Evolutionary conservation across 1,140 invertebrate genomes (phyloP).

Genomic region (Sinella curviseta): DNA sequence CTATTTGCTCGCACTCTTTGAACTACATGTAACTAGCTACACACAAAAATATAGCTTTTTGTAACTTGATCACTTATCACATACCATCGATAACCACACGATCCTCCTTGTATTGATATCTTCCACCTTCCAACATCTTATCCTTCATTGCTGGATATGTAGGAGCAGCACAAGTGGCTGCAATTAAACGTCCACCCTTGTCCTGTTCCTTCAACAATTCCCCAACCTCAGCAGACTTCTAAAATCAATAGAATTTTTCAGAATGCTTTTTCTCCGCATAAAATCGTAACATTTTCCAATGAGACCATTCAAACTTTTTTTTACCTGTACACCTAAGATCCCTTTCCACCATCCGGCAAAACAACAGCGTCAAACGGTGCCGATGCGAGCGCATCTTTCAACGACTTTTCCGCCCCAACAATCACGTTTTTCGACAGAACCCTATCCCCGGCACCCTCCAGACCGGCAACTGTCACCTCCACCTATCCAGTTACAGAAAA

Average conservation of each 20-base stretch:
- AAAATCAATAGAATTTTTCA: slow-evolving; percentile 29
- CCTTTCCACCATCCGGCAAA: slow-evolving; percentile 85
- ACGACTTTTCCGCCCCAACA: slow-evolving; percentile 73
- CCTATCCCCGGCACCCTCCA: slow-evolving; percentile 66
- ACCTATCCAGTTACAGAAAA: slow-evolving; percentile 60
- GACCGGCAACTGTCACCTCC: slow-evolving; percentile 78
- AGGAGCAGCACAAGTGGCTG: slow-evolving; percentile 91
- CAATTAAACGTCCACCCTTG: slow-evolving; percentile 69
- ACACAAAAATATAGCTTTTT: background rate
- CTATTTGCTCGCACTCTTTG: too few species aligned
- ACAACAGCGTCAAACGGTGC: slow-evolving; percentile 74
- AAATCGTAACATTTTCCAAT: too few species aligned
- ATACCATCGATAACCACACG: slow-evolving; percentile 71
- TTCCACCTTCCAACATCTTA: slow-evolving; percentile 65
- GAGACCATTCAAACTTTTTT: slow-evolving; percentile 56
- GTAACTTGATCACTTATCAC: too few species aligned
- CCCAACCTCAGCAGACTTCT: slow-evolving; percentile 70
- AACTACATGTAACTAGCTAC: background rate
- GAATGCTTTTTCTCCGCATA: too few species aligned
- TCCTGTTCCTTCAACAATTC: slow-evolving; percentile 79
- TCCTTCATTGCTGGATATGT: slow-evolving; percentile 84
- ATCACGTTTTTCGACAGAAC: slow-evolving; percentile 79
- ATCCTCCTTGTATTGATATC: slow-evolving; percentile 68
- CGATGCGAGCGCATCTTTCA: slow-evolving; percentile 60
- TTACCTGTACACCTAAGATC: slow-evolving; percentile 74